These are phyloP conservation scores for Tricholauxania praeusta DNA, from an alignment of 2,888 invertebrate species.

Conservation along the genomic window DNA sequence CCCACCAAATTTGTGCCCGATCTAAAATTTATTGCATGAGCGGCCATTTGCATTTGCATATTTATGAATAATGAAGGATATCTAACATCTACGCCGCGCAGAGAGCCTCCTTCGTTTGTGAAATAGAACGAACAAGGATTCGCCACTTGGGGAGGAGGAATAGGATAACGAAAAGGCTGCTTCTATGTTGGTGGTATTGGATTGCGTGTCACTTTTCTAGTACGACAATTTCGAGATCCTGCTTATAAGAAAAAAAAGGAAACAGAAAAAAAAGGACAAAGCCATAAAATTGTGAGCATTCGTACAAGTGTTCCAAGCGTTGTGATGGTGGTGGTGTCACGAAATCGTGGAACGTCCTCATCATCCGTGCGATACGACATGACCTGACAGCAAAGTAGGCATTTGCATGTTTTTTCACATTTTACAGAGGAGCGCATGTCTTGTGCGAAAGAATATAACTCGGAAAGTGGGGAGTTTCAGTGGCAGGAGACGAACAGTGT, in stretches of 20 bases:
- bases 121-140: neutral
- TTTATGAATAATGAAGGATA: slow-evolving; percentile 59
- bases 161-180: neutral
- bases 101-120: slow-evolving; percentile 5
- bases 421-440: slow-evolving; percentile 32
- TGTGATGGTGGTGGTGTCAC: slow-evolving; percentile 36
- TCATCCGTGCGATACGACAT: slow-evolving; percentile 43
- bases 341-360: slow-evolving; percentile 45
- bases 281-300: slow-evolving; percentile 34
- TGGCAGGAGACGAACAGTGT: neutral
- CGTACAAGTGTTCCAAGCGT: slow-evolving; percentile 18
- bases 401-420: slow-evolving; percentile 35
- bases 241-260: neutral
- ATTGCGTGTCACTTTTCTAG: slow-evolving; percentile 5
- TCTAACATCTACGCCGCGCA: slow-evolving; percentile 30
- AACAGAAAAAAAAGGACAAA: slow-evolving; percentile 16
- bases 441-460: neutral
- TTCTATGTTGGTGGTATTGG: neutral
- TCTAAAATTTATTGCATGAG: slow-evolving; percentile 63
- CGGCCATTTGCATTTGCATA: slow-evolving; percentile 64
- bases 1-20: slow-evolving; percentile 52
- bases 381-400: slow-evolving; percentile 37
- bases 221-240: slow-evolving; percentile 22
- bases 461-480: neutral
- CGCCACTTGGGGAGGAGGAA: neutral